Base-by-base conservation (phyloP, 2,113 vertebrate species). In the Smithornis capensis region DNA sequence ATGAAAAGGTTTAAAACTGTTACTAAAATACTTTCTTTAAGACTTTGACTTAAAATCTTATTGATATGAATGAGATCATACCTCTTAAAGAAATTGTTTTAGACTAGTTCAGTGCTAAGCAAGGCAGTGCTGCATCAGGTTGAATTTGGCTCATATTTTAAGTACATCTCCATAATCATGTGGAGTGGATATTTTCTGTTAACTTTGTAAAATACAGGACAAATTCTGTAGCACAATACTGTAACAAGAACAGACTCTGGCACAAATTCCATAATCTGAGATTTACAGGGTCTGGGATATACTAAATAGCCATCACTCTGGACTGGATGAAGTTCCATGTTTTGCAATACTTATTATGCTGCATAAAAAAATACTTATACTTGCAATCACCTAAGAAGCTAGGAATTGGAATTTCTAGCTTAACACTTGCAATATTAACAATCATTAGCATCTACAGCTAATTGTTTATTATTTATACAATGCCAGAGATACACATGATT, bases 61-160 rank as follows among this genome's bases (percentile, higher is more conserved):
- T 52, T 56, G 53, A 89, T 28, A 92, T 79, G 28, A 94, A 94
- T 29, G n/a, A 18, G 28, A 63, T 84, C 2, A 6, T 29, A 78
- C 65, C n/a, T 82, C 69, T 79, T 71, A 75, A 56, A 83, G 38
- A 77, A 88, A 84, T 68, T 81, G 63, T 52, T 94, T 94, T 60
- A 90, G 83, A 77, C 73, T 81, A 77, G 79, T 75, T 92, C 56
- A 81, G 79, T 37, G 25, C 68, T 91, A 79, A 88, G 85, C 64
- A 88, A 95, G 93, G 74, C 56, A 93, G 67, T 0, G 0, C 17
- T 49, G 42, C 55, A 86, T 77, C 82, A 90, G 49, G 42, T 78
- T 93, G 73, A 80, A 83, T 64, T 89, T 96, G 83, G 92, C 83
- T 94, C 68, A 27, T 74, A 86, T 71, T 94, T 81, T 76, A 95